These are phyloP conservation scores for Crocuta crocuta DNA, from an alignment of 2,113 vertebrate species.

Conservation along the genomic window DNA sequence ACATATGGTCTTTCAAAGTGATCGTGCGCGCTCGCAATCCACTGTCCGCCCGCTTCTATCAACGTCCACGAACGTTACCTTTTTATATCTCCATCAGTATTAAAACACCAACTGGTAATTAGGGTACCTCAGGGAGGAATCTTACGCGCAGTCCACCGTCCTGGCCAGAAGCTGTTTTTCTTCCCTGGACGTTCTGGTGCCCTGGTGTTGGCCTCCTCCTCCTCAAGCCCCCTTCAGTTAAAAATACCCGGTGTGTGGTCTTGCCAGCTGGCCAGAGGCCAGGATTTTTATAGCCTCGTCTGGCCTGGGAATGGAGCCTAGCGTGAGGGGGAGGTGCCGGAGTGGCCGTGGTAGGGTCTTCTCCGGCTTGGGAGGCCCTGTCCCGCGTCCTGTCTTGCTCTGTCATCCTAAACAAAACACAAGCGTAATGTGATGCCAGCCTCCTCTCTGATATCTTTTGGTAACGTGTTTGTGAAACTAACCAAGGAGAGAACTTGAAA, in stretches of 20 bases:
- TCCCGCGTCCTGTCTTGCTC: background rate
- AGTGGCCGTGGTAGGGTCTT: background rate
- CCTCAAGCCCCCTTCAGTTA: constrained; percentile 62
- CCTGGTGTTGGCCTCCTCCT: constrained; percentile 49
- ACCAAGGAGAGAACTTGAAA: constrained; percentile 46
- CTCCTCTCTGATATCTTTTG: background rate
- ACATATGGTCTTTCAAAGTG: background rate
- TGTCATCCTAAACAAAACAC: background rate
- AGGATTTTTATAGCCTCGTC: constrained; percentile 76
- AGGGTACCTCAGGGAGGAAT: background rate
- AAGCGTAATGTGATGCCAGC: background rate
- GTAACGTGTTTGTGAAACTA: constrained; percentile 45
- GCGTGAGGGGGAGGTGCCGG: background rate
- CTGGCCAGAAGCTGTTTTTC: background rate
- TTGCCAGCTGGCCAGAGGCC: constrained; percentile 73
- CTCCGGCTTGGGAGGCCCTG: background rate
- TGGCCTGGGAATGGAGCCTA: constrained; percentile 64
- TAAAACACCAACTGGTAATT: background rate
- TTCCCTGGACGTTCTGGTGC: background rate
- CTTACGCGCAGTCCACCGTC: background rate
- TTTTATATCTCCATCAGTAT: background rate
- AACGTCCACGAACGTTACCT: background rate
- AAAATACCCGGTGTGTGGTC: constrained; percentile 78
- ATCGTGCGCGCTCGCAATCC: background rate
- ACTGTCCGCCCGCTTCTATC: background rate